Evolutionary conservation across 2,113 vertebrate genomes (phyloP), one percentile per base, ranked within the genome.

Genomic region (Dryoscopus gambensis): DNA sequence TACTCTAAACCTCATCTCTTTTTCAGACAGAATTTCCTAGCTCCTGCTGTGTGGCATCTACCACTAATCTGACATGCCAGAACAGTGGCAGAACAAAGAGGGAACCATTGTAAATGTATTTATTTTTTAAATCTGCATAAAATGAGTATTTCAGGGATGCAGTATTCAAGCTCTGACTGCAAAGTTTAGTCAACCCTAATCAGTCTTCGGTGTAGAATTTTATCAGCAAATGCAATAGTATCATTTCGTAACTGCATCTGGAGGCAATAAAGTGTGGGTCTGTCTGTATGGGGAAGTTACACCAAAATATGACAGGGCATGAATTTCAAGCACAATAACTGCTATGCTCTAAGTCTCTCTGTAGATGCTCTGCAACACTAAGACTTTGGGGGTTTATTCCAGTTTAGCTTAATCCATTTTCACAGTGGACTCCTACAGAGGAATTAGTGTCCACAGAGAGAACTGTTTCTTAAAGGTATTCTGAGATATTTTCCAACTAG

Each of bases 71-170:
- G 97, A 97, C 95, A 94, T 96, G 84, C 90, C 84, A 77, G 91
- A 97, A 97, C 65, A 96, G 95, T 84, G 76, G 93, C 90, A 91
- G 89, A 97, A 97, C 95, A 97, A 97, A 96, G 81, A 95, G 60
- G 52, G 94, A 94, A 89, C 81, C 76, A 93, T 93, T 95, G 88
- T 96, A 92, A 96, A 85, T 84, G 95, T 94, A 97, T 97, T 97
- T 97, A 97, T 96, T 97, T 97, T 95, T 75, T 91, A 97, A 97
- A 97, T 97, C 97, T 97, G 90, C 93, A 96, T 94, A 94, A 96
- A 93, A 96, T 88, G 86, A 96, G 90, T 90, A 91, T 95, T 97
- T 94, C 86, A 69, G 65, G 78, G 81, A 94, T 79, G 71, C 57
- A 57, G 78, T 93, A 93, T 92, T 97, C 93, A 97, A 71, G 75